phyloP scores from a whole-genome alignment of 2,113 vertebrate genomes.

The Oryzias melastigma region DNA sequence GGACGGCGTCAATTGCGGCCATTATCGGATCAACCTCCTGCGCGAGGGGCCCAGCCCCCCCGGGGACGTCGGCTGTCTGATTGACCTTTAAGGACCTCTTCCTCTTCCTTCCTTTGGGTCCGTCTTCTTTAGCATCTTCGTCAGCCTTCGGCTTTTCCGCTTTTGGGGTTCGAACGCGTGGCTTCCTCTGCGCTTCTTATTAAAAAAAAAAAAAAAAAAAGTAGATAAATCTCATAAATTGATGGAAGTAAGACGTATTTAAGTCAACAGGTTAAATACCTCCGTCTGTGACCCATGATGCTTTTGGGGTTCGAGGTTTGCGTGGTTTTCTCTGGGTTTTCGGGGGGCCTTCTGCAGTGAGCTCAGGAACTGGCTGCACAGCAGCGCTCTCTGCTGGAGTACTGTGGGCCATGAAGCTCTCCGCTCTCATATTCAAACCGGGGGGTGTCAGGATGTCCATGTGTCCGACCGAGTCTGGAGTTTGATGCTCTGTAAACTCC shows the following conservation, averaged over 20 bases:
- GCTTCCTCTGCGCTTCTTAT: slow-evolving; percentile 47
- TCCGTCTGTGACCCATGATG: slow-evolving; percentile 43
- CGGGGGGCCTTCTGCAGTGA: slow-evolving; percentile 12
- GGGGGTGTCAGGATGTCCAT: slow-evolving; percentile 46
- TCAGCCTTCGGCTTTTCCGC: slow-evolving; percentile 44
- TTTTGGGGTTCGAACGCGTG: slow-evolving; percentile 59
- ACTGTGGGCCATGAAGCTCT: slow-evolving; percentile 60
- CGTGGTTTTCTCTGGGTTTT: slow-evolving; percentile 63
- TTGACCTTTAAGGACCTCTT: slow-evolving; percentile 54
- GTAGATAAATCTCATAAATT: not conserved
- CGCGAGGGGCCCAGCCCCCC: slow-evolving; percentile 23
- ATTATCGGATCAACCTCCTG: slow-evolving; percentile 57
- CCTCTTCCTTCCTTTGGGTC: slow-evolving; percentile 54
- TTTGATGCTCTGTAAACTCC: slow-evolving; percentile 36
- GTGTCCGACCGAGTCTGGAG: slow-evolving; percentile 52
- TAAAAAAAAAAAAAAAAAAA: not conserved
- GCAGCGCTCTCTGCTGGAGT: slow-evolving; percentile 53
- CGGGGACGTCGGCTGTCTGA: slow-evolving; percentile 19
- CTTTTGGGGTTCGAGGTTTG: slow-evolving; percentile 66
- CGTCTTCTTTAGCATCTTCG: slow-evolving; percentile 29
- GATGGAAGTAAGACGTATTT: not conserved
- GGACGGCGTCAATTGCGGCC: slow-evolving; percentile 54
- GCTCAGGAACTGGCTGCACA: slow-evolving; percentile 49
- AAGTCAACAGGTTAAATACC: slow-evolving; percentile 35
- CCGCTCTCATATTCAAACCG: slow-evolving; percentile 52